A percentile compares a stretch with the other conserved stretches of the same genome.
Conservation (phyloP, 1,140 invertebrate genomes). For the Camponotus floridanus region DNA sequence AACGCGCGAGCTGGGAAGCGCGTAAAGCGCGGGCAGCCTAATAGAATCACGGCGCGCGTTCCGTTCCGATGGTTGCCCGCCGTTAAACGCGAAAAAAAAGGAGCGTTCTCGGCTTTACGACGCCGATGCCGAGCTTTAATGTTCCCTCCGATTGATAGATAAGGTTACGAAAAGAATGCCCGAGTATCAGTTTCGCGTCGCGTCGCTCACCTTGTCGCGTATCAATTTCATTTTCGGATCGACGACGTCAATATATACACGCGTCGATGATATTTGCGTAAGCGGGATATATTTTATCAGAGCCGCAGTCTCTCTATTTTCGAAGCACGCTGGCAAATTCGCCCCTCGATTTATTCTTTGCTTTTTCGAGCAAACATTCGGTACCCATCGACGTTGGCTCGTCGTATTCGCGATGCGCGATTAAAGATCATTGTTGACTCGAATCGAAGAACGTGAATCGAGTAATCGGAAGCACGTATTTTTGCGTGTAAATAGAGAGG, state of each 20-base stretch:
- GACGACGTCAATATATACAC: neutral
- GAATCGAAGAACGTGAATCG: conserved; percentile 49
- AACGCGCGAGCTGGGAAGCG: conserved; percentile 46
- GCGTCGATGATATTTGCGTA: conserved; percentile 48
- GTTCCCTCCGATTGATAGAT: conserved; percentile 46
- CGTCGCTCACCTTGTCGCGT: neutral
- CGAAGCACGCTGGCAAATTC: conserved; percentile 54
- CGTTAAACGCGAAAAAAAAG: conserved; percentile 51
- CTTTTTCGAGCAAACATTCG: conserved; percentile 60
- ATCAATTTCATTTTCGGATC: conserved; percentile 46
- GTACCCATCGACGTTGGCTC: conserved; percentile 9
- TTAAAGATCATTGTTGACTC: conserved; percentile 60
- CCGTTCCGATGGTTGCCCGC: conserved; percentile 46
- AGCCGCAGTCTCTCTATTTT: conserved; percentile 49
- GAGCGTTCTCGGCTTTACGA: conserved; percentile 47
- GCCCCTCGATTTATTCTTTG: conserved; percentile 49
- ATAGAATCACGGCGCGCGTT: conserved; percentile 76
- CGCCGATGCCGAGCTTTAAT: conserved; percentile 61
- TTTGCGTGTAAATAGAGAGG: conserved; percentile 66
- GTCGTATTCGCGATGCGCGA: conserved; percentile 52
- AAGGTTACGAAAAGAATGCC: conserved; percentile 58
- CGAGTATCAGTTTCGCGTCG: conserved; percentile 48
- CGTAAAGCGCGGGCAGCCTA: conserved; percentile 72
- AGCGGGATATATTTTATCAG: conserved; percentile 51
- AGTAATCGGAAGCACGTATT: conserved; percentile 53